Evolutionary conservation across 2,113 vertebrate species (phyloP), one percentile per base, ranked within the genome.

Genomic region (Tympanuchus pallidicinctus): DNA sequence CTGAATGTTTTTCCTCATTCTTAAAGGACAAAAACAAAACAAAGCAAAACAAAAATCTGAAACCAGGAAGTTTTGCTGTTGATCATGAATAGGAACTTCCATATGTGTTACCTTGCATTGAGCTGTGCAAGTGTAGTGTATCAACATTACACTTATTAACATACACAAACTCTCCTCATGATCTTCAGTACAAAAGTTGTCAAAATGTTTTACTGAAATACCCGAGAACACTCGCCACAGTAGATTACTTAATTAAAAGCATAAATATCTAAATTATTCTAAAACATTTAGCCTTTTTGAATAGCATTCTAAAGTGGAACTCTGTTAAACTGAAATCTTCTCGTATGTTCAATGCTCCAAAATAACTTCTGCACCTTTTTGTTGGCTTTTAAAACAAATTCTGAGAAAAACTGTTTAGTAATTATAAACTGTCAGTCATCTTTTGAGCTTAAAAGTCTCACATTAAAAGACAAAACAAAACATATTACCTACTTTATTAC

Each of bases 1-100:
- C 89, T 59, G 22, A 86, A 82, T 24, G 48, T 87, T 94, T 95
- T 95, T 89, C 40, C 78, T 94, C 89, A 89, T 94, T 85, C 50
- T 75, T 86, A 82, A 70, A 88, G 79, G 82, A 6, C 24, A 60
- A 60, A 21, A 59, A 21, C 32, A 30, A 56, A 16, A 57, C 54
- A n/a, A 59, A 59, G 10, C 54, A 57, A 59, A 40, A 63, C 61
- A 79, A 40, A 10, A 2, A 9, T 22, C 66, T 50, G 48, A 4
- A 82, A 87, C 8, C 42, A 10, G 40, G 67, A 89, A 87, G 50
- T 24, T 89, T 76, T 87, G 27, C 92, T 85, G 60, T 63, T 75
- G 88, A 25, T 92, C 63, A 57, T 73, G 32, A 90, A 76, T 2
- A 77, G 72, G 34, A 85, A 82, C 34, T 64, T 64, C 56, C 89